phyloP scores from a whole-genome alignment of 2,888 invertebrate species.

The Acanthosepion lycidas region DNA sequence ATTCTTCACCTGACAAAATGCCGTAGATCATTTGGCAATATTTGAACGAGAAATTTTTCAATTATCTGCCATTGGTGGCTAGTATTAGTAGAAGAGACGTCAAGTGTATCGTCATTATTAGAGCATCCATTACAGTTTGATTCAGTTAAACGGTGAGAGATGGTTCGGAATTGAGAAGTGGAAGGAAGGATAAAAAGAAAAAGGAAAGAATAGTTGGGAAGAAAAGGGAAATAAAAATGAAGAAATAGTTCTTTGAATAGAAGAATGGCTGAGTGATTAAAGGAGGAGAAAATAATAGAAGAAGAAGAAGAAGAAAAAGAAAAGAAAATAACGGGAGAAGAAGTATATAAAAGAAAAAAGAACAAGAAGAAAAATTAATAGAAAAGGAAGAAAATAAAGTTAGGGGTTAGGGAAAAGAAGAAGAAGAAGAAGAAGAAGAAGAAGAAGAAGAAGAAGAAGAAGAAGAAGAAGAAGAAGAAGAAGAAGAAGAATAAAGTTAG shows the following conservation, averaged over 20 bases:
- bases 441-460: not conserved
- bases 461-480: not conserved
- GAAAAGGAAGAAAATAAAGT: not conserved
- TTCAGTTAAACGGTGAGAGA: not conserved
- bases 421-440: not conserved
- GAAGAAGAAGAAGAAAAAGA: not conserved
- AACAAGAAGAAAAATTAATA: not conserved
- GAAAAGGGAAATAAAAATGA: not conserved
- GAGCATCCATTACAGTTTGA: not conserved
- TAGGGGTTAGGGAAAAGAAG: not conserved
- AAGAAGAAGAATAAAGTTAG: rapidly evolving
- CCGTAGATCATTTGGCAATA: constrained; percentile 33
- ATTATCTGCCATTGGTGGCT: not conserved
- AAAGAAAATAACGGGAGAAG: not conserved
- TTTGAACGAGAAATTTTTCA: not conserved
- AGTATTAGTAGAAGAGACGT: not conserved
- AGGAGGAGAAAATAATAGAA: not conserved
- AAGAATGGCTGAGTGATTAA: not conserved
- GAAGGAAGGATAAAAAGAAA: not conserved
- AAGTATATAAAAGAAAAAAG: not conserved
- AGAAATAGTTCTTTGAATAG: not conserved
- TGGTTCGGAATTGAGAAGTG: not conserved
- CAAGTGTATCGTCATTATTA: not conserved
- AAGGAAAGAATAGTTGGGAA: not conserved
- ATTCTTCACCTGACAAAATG: not conserved